Base-by-base conservation (phyloP, 1,140 invertebrate genomes). In the Musca vetustissima region DNA sequence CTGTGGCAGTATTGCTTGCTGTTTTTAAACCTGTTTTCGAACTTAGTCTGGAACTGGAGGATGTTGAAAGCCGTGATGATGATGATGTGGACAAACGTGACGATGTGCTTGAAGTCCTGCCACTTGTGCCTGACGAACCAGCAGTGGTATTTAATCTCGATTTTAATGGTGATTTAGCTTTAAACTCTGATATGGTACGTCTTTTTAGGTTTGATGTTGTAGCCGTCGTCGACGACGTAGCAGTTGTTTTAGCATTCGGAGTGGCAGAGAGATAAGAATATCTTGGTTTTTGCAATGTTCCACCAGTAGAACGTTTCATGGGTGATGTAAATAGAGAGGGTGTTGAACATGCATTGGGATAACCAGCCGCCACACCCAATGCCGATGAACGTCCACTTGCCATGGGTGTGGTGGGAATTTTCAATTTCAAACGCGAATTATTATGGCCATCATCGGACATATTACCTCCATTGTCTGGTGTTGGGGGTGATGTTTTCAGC, bases 331-430 rank as follows among this genome's bases (percentile, higher is more conserved):
- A 49, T 17, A 13, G 7, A 17, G 55, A 43, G 19, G 67, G 57
- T 28, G 67, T 61, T n/a, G 67, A 61, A 64, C 67, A 64, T 2
- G 67, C 67, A 68, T 28, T 68, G 0, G 67, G 67, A 64, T 50
- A 61, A 3, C 55, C 53, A 19, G 19, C 22, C 11, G 64, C 9
- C 2, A 43, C 28, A 19, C 49, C 48, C 14, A 55, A 43, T 32
- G 49, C 4, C 19, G 19, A 14, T 25, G 21, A 1, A 57, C 28
- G 55, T 55, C 28, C 57, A 3, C 19, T 43, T 43, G n/a, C 28
- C 53, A 49, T 64, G 8, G 67, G 67, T 17, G 67, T 68, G 11
- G 17, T 68, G 15, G 67, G 55, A 9, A 50, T n/a, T 28, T 19
- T 47, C 11, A 43, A 43, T 43, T 43, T 43, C 36, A 43, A 4